Evolutionary conservation across 1,140 invertebrate species (phyloP).

Genomic region (Tigriopus japonicus): DNA sequence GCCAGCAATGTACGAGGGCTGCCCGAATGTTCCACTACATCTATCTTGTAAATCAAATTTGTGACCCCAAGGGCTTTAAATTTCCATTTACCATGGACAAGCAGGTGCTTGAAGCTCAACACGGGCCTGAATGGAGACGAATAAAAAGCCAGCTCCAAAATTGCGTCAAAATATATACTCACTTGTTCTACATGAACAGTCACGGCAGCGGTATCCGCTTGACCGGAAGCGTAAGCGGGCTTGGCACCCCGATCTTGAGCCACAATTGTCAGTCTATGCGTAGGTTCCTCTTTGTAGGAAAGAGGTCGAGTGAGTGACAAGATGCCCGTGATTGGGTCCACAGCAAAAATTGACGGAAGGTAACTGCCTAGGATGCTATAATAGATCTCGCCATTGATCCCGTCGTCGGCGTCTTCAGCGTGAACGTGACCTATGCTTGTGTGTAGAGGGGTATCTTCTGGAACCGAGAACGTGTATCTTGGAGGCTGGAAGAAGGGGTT

Average conservation of each 20-base stretch:
- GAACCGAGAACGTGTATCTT: constrained; percentile 64
- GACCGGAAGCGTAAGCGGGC: background rate
- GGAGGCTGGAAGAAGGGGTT: constrained; percentile 73
- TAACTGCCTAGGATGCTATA: constrained; percentile 58
- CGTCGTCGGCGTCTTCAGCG: constrained; percentile 83
- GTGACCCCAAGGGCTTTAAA: too few species aligned
- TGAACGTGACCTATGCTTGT: constrained; percentile 32
- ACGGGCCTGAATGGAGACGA: too few species aligned
- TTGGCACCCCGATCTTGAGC: constrained; percentile 53
- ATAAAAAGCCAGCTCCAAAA: too few species aligned
- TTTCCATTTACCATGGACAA: too few species aligned
- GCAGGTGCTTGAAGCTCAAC: too few species aligned
- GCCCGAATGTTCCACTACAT: too few species aligned
- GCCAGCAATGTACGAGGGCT: too few species aligned
- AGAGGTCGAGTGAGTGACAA: constrained; percentile 62
- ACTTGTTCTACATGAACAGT: constrained; percentile 45
- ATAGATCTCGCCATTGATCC: constrained; percentile 85
- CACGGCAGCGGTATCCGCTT: constrained; percentile 43
- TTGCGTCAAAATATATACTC: too few species aligned
- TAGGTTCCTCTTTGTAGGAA: constrained; percentile 41
- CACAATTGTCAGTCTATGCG: constrained; percentile 53
- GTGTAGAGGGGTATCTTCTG: constrained; percentile 69
- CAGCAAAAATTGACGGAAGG: constrained; percentile 58
- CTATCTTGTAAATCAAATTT: too few species aligned
- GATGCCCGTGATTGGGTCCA: constrained; percentile 76